Evolutionary conservation across 2,888 invertebrate genomes (phyloP).

Genomic region (Scaptomyza cyrtandrae): DNA sequence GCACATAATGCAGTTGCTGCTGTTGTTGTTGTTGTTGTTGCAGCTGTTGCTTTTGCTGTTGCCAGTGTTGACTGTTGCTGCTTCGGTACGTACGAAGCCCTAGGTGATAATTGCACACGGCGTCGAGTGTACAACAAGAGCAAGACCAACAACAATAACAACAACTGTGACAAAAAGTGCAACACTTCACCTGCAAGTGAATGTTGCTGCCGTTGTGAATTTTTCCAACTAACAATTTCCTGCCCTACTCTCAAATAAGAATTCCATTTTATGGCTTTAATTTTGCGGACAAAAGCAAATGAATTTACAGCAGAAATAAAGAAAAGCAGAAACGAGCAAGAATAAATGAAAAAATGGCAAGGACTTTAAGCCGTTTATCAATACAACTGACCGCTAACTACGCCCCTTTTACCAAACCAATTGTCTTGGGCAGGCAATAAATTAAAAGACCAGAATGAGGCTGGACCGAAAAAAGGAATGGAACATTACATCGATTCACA

Average conservation of each 20-base stretch:
- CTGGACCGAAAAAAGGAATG: not conserved
- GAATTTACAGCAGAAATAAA: constrained; percentile 29
- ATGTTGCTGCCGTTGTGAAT: constrained; percentile 52
- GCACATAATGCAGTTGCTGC: constrained; percentile 63
- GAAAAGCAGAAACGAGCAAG: not conserved
- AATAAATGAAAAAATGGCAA: not conserved
- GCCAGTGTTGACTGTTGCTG: constrained; percentile 37
- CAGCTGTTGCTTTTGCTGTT: constrained; percentile 27
- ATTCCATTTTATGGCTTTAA: constrained; percentile 61
- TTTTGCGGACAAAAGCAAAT: constrained; percentile 24
- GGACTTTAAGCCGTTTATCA: constrained; percentile 49
- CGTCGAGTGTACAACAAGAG: constrained; percentile 50
- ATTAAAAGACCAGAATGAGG: constrained; percentile 33
- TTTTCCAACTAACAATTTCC: constrained; percentile 72
- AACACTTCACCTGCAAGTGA: constrained; percentile 49
- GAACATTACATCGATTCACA: not conserved
- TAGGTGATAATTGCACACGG: constrained; percentile 72
- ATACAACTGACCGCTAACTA: constrained; percentile 32
- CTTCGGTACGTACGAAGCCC: constrained; percentile 27
- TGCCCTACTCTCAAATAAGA: constrained; percentile 36
- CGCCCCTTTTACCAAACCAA: constrained; percentile 21
- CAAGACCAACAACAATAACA: constrained; percentile 26
- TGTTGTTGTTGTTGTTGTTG: constrained; percentile 40
- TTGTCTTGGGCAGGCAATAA: constrained; percentile 54
- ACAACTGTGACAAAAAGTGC: constrained; percentile 33